Base-by-base conservation (phyloP, 2,113 vertebrate genomes). In the Turdus rufiventris region DNA sequence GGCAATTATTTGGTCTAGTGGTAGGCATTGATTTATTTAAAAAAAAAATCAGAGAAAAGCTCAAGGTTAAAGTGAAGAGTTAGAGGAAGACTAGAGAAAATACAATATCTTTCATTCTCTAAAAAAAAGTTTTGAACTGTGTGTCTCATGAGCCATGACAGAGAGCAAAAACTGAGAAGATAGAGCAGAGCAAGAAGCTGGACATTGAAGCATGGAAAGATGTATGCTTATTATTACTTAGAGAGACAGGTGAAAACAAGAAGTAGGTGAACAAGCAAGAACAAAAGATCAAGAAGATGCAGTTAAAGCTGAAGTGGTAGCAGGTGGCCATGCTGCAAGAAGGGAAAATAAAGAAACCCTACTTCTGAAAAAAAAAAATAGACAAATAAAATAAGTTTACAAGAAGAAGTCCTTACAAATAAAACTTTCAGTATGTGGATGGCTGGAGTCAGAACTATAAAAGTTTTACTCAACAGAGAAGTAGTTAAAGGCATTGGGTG, bases 131-230 rank as follows among this genome's bases (percentile, higher is more conserved):
- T 93, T 96, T 85, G 79, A 85, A 91, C 66, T 1, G 0, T 85
- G 81, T 93, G 63, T 74, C 78, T 94, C 75, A 83, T 95, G 85
- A 96, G 75, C 85, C 93, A 80, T 94, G 89, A 96, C 82, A 91
- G 61, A 73, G 74, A 93, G 81, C 78, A 79, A 91, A 95, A 93
- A 36, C 71, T 70, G 75, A 93, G 75, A 91, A 85, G 81, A 89
- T 4, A 57, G 58, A 96, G 51, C 43, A 85, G 81, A 88, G 58
- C 18, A 66, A 95, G 85, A 88, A 91, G 89, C 74, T 85, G 74
- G 75, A 96, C 71, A 88, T 56, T 85, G 96, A 93, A 97, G 89
- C 95, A 91, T 90, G 88, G 93, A 91, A 96, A 96, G 95, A 97
- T 90, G 24, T 85, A 96, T 95, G 85, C 89, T 88, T 73, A 93